Base-by-base conservation (phyloP, 1,140 invertebrate species). In the Stenopsyche tienmushanensis region DNA sequence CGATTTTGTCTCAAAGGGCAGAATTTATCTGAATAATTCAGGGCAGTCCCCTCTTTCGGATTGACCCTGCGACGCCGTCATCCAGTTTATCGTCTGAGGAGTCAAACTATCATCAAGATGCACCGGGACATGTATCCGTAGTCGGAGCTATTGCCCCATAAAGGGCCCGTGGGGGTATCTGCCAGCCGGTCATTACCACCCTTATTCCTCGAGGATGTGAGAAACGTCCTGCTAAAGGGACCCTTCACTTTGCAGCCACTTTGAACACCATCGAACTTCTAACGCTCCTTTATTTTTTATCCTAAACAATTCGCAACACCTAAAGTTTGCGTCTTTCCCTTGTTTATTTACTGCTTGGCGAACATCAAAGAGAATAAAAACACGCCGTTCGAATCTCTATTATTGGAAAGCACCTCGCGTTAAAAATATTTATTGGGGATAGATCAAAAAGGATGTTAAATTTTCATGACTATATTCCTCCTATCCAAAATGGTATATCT, bases 11-110 rank as follows among this genome's bases (percentile, higher is more conserved):
- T 47, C 44, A 47, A 47, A 47, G 44, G 44, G 44, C 44, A 47
- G 44, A 47, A 47, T 47, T 47, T 47, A 47, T 47, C 44, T 47
- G 44, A 47, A 47, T 47, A 47, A 47, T 47, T 47, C 44, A 47
- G 44, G 29, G 29, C 29, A 8, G 44, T 47, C 44, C 44, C 44
- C 17, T 47, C 44, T 5, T 15, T 20, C 44, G 7, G 5, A 9
- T 18, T 47, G 44, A 47, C 44, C 44, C 29, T 34, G 29, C 29
- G 29, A 34, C 29, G 5, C 8, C 17, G 44, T 47, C 44, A 13
- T 47, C 18, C 44, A 15, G 44, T 39, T 39, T 39, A 39, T 39
- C 7, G 34, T 39, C 44, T 5, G 18, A 47, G 44, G 44, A 47
- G 44, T 47, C 44, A 47, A 47, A 47, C 44, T 47, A 47, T 47